These are phyloP conservation scores for Apaloderma vittatum DNA, from an alignment of 2,113 vertebrate genomes.

Conservation along the genomic window DNA sequence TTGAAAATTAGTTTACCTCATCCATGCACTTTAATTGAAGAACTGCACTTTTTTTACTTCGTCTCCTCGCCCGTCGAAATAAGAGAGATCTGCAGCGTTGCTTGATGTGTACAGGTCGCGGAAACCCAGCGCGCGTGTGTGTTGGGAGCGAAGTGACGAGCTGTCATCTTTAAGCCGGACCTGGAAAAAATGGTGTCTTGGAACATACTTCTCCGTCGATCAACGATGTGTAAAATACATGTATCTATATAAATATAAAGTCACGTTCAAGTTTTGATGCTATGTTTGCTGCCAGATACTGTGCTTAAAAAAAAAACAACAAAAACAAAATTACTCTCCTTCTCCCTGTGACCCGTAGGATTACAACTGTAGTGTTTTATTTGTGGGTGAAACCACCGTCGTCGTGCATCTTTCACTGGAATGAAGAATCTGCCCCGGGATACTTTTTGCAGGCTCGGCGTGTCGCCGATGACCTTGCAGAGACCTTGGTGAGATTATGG, in stretches of 20 bases:
- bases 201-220: conserved; percentile 72
- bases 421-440: conserved; percentile 79
- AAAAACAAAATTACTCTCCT: conserved; percentile 19
- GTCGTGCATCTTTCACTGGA: conserved; percentile 75
- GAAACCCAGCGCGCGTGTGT: conserved; percentile 35
- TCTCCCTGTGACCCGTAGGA: conserved; percentile 68
- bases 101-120: conserved; percentile 80
- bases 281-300: conserved; percentile 76
- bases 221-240: conserved; percentile 79
- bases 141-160: conserved; percentile 65
- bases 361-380: conserved; percentile 76
- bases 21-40: conserved; percentile 99
- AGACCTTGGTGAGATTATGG: conserved; percentile 5
- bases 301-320: conserved; percentile 66
- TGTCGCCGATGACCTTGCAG: conserved; percentile 44
- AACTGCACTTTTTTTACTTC: conserved; percentile 95
- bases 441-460: conserved; percentile 78
- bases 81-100: conserved; percentile 75
- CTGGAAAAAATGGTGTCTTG: conserved; percentile 80
- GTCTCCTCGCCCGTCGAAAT: conserved; percentile 84
- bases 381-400: conserved; percentile 66
- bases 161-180: conserved; percentile 64
- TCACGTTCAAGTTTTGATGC: conserved; percentile 70
- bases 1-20: conserved; percentile 98
- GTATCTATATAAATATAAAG: conserved; percentile 79